phyloP scores from a whole-genome alignment of 2,113 vertebrate species.

The Pygoscelis antarcticus region DNA sequence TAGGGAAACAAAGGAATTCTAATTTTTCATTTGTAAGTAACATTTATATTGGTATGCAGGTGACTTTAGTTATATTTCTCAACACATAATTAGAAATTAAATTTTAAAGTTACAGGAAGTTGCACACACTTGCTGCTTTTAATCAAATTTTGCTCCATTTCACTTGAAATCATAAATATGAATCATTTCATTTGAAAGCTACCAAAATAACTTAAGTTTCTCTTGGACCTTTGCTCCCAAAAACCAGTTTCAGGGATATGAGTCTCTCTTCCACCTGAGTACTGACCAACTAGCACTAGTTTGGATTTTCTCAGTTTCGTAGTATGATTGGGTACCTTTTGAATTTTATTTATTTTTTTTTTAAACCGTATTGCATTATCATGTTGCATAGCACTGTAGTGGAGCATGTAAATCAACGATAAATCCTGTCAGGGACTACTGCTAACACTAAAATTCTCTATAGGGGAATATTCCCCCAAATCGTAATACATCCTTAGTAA shows the following conservation, averaged over 20 bases:
- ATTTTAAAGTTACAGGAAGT: constrained; percentile 52
- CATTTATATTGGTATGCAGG: constrained; percentile 45
- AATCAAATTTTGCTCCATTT: constrained; percentile 59
- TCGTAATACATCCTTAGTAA: not conserved
- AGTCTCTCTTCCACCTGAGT: not conserved
- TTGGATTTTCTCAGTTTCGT: not conserved
- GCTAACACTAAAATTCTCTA: not conserved
- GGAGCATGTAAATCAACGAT: not conserved
- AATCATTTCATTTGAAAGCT: constrained; percentile 6
- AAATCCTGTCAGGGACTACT: not conserved
- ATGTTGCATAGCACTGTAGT: not conserved
- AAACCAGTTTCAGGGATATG: not conserved
- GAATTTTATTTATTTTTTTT: not conserved
- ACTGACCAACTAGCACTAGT: not conserved
- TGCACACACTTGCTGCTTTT: constrained; percentile 48
- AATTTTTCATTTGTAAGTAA: constrained; percentile 67
- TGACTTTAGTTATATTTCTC: constrained; percentile 59
- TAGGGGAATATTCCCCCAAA: not conserved
- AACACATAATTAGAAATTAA: constrained; percentile 47
- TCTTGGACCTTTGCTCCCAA: not conserved
- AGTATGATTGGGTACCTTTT: not conserved
- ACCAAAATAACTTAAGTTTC: not conserved
- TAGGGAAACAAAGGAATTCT: constrained; percentile 44
- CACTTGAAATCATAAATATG: constrained; percentile 24
- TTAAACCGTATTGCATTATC: not conserved